Percentiles rank a stretch among this genome's conserved stretches.
Conservation (phyloP, 2,113 vertebrate genomes). For the Sclerurus mexicanus region DNA sequence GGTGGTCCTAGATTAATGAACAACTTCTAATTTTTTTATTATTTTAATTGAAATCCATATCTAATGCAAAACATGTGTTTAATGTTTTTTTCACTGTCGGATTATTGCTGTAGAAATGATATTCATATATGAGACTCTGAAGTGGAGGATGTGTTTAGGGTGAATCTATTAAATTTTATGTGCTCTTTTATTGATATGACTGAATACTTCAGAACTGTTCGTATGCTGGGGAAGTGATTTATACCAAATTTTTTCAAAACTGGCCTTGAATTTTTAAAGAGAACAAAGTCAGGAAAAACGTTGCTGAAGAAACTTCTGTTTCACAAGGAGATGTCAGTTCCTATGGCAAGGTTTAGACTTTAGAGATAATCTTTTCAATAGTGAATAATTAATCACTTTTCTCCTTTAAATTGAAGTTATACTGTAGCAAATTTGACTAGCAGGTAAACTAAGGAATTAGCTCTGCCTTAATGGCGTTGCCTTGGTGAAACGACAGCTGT, state of each 20-base stretch:
- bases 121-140: neutral
- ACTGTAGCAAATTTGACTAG: conserved; percentile 65
- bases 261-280: conserved; percentile 52
- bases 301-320: conserved; percentile 35
- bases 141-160: neutral
- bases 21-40: neutral
- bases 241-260: conserved; percentile 15
- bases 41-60: neutral
- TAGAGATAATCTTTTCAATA: conserved; percentile 59
- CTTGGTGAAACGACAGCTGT: neutral
- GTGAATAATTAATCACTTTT: conserved; percentile 59
- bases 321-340: neutral
- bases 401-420: conserved; percentile 51
- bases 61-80: neutral
- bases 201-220: neutral
- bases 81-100: neutral
- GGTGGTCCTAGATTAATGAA: neutral
- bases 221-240: neutral
- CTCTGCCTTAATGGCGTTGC: neutral
- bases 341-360: conserved; percentile 48
- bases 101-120: neutral
- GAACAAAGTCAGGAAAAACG: neutral
- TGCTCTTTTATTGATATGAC: neutral
- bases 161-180: neutral
- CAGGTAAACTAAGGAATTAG: conserved; percentile 26